Evolutionary conservation across 2,113 vertebrate genomes (phyloP).

Genomic region (Bagarius yarrelli): DNA sequence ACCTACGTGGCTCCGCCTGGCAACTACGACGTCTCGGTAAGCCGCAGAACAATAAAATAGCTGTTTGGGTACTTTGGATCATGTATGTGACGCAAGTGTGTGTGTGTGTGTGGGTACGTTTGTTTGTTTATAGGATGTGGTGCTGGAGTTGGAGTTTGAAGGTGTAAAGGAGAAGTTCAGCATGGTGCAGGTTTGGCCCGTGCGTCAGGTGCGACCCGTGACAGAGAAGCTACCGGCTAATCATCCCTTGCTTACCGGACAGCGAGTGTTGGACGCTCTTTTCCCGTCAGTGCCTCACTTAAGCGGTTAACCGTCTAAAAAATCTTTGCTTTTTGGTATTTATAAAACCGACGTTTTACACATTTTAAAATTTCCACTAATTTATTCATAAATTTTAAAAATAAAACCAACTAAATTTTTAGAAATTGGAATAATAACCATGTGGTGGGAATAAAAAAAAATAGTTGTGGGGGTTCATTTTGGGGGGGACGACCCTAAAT

Average conservation of each 20-base stretch:
- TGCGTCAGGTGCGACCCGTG: slow-evolving; percentile 91
- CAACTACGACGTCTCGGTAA: slow-evolving; percentile 87
- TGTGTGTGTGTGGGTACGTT: background rate
- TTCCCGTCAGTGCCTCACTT: slow-evolving; percentile 82
- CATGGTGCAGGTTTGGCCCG: slow-evolving; percentile 97
- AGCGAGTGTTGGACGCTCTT: slow-evolving; percentile 91
- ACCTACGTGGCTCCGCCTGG: slow-evolving; percentile 92
- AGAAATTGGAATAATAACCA: background rate
- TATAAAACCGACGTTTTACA: too few species aligned
- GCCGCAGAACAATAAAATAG: slow-evolving; percentile 50
- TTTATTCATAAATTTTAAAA: background rate
- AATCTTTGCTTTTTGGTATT: too few species aligned
- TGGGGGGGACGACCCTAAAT: too few species aligned
- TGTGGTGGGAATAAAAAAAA: too few species aligned
- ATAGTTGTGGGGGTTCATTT: background rate
- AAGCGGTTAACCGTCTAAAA: too few species aligned
- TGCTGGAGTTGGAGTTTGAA: slow-evolving; percentile 95
- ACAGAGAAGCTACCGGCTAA: slow-evolving; percentile 95
- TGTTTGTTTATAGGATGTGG: slow-evolving; percentile 80
- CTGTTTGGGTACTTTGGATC: background rate
- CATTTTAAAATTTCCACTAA: too few species aligned
- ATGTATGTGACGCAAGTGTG: background rate
- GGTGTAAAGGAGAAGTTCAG: slow-evolving; percentile 93
- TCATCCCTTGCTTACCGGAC: slow-evolving; percentile 91
- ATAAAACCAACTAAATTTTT: background rate